These are phyloP conservation scores for Cantharis flavilabris DNA, from an alignment of 2,888 invertebrate species.

Conservation along the genomic window DNA sequence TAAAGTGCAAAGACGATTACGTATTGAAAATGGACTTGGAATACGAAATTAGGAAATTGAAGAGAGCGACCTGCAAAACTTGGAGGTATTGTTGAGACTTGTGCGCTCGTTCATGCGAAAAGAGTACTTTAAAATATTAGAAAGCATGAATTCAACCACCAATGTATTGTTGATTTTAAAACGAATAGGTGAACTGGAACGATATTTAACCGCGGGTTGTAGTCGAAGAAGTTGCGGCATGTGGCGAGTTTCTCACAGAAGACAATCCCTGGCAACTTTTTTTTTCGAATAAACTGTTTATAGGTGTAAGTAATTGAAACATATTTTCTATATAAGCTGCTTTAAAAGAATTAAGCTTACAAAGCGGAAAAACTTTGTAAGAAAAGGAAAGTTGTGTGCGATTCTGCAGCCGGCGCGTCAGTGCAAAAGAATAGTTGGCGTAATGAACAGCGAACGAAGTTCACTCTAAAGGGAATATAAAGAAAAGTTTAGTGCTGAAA, in stretches of 20 bases:
- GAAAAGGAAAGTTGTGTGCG: constrained; percentile 43
- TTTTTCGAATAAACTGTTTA: constrained; percentile 27
- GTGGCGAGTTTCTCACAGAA: constrained; percentile 25
- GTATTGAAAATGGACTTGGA: constrained; percentile 16
- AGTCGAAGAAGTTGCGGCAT: constrained; percentile 16
- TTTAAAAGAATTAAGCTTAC: constrained; percentile 47
- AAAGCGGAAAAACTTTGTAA: constrained; percentile 37
- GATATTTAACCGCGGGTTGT: constrained; percentile 36
- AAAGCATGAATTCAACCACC: constrained; percentile 21
- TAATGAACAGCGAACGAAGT: constrained; percentile 52
- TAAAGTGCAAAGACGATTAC: constrained; percentile 44
- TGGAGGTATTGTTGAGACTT: constrained; percentile 22
- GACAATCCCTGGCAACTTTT: constrained; percentile 22
- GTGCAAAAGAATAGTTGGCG: constrained; percentile 52
- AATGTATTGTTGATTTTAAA: constrained; percentile 37
- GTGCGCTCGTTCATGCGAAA: constrained; percentile 34
- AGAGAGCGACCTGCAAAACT: constrained; percentile 13
- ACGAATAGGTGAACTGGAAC: constrained; percentile 36
- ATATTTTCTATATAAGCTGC: constrained; percentile 51
- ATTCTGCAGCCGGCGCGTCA: constrained; percentile 43
- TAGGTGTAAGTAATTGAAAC: constrained; percentile 42
- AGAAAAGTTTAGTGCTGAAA: constrained; percentile 53
- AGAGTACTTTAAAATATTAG: constrained; percentile 36
- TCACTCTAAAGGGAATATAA: constrained; percentile 52
- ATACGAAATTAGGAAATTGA: constrained; percentile 8